Conservation (phyloP, 2,888 invertebrate species). For the Brachyptera putata region DNA sequence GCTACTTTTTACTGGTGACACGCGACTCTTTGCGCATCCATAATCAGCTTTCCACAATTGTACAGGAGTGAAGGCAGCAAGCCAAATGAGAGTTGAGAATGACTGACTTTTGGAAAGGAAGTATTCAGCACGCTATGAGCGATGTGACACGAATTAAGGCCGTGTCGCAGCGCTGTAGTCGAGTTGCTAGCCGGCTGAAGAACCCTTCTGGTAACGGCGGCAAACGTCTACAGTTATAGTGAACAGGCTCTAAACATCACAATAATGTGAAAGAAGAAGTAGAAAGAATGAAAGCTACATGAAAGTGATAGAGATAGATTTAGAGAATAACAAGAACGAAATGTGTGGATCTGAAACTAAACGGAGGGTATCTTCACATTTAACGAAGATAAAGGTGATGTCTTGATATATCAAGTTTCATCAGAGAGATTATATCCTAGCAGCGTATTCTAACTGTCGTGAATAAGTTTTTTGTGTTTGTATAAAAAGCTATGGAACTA, state of each 20-base stretch:
- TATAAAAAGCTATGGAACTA: neutral
- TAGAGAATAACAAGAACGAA: slow-evolving; percentile 13
- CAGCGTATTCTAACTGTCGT: too few species aligned
- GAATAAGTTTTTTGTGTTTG: too few species aligned
- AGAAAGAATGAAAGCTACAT: slow-evolving; percentile 17
- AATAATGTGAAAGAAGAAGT: slow-evolving; percentile 7
- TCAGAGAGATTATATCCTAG: too few species aligned
- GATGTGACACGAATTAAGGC: slow-evolving; percentile 24
- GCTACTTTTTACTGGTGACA: slow-evolving; percentile 16
- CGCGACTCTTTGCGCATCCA: neutral
- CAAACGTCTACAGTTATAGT: slow-evolving; percentile 11
- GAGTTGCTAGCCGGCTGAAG: slow-evolving; percentile 22
- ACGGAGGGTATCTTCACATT: too few species aligned
- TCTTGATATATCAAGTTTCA: too few species aligned
- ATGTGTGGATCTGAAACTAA: too few species aligned
- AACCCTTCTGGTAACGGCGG: slow-evolving; percentile 18
- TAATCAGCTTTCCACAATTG: neutral
- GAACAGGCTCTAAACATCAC: slow-evolving; percentile 4
- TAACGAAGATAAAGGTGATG: too few species aligned
- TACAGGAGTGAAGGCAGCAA: neutral
- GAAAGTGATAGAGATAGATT: slow-evolving; percentile 22
- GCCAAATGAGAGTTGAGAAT: too few species aligned
- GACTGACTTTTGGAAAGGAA: too few species aligned
- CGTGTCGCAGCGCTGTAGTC: slow-evolving; percentile 17
- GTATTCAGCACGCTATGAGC: slow-evolving; percentile 17